Evolutionary conservation across 2,797 vertebrate species (phyloP).

Genomic region (Oreonectes daqikongensis): DNA sequence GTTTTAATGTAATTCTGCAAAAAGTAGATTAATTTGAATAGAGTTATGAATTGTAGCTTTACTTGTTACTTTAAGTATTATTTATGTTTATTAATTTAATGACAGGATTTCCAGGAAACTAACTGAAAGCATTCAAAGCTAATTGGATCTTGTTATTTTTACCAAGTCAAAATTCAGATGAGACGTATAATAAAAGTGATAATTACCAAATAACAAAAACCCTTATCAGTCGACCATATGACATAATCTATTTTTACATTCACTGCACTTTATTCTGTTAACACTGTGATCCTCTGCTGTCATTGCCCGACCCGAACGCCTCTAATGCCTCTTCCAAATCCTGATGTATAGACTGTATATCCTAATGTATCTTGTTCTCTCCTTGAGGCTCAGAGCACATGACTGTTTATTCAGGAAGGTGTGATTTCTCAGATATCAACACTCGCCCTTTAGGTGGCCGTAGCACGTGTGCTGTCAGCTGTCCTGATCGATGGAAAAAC

Average conservation of each 20-base stretch:
- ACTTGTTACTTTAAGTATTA: no score
- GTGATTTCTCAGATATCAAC: conserved; percentile 45
- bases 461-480: conserved; percentile 12
- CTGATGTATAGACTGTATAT: neutral
- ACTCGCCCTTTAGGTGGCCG: neutral
- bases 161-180: neutral
- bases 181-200: no score
- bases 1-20: no score
- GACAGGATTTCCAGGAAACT: neutral
- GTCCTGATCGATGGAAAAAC: conserved; percentile 9
- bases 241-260: neutral
- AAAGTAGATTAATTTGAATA: no score
- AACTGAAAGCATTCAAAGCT: neutral
- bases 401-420: conserved; percentile 33
- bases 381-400: neutral
- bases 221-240: no score
- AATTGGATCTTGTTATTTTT: neutral
- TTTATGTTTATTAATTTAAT: no score
- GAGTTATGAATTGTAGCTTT: no score
- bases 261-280: neutral
- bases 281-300: neutral
- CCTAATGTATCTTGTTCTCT: conserved; percentile 5
- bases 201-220: no score
- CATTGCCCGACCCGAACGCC: neutral
- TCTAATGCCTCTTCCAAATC: neutral